phyloP scores from a whole-genome alignment of 2,888 invertebrate genomes.

The Mayetiola destructor region DNA sequence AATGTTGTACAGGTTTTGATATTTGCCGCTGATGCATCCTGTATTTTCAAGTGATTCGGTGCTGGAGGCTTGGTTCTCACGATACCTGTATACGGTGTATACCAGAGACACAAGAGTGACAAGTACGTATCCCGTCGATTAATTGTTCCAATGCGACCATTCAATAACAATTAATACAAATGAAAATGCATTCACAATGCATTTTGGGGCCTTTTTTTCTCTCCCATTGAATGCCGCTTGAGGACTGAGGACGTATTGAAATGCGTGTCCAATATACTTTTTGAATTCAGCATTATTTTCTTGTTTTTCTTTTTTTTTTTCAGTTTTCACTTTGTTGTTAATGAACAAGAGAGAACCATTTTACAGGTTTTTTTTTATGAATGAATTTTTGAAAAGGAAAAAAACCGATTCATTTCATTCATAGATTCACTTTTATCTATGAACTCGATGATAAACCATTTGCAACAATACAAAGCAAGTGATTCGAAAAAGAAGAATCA shows the following conservation, averaged over 20 bases:
- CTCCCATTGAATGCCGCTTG: too few relatives aligned
- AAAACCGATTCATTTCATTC: constrained; percentile 1
- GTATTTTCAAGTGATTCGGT: background rate
- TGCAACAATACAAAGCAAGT: background rate
- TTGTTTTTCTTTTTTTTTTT: background rate
- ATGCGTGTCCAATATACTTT: background rate
- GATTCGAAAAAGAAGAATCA: background rate
- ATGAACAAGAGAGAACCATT: background rate
- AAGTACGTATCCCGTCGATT: background rate
- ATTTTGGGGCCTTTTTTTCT: background rate
- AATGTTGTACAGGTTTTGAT: background rate
- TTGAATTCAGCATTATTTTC: background rate
- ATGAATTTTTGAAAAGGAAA: background rate
- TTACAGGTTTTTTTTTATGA: too few relatives aligned
- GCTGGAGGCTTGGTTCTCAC: constrained; percentile 2
- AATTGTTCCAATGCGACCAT: constrained; percentile 6
- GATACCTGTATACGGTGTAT: too few relatives aligned
- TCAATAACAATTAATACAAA: constrained; percentile 8
- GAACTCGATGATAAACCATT: too few relatives aligned
- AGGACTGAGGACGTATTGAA: too few relatives aligned
- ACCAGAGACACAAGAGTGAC: too few relatives aligned
- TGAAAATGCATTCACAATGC: background rate
- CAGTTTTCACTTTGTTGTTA: background rate
- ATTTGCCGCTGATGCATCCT: background rate
- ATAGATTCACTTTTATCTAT: background rate